phyloP scores from a whole-genome alignment of 2,888 invertebrate genomes.

The Drosophila koepferae region DNA sequence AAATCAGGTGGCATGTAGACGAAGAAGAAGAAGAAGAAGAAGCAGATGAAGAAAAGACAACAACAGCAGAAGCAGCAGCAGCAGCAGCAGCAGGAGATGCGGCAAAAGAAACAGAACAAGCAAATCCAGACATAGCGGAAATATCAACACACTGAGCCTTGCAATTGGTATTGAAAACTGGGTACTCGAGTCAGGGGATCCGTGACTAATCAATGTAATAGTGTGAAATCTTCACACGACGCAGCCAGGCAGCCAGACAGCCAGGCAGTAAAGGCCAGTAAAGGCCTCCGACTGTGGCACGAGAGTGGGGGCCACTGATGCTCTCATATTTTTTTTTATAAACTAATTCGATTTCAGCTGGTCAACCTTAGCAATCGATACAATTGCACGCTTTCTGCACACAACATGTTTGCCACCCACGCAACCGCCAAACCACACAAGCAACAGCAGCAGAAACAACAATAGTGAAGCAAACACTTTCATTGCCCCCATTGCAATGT shows the following conservation, averaged over 20 bases:
- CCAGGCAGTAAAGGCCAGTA: slow-evolving; percentile 1
- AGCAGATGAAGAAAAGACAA: neutral
- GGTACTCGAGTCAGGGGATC: slow-evolving; percentile 26
- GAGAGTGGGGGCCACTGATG: neutral
- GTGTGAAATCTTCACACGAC: slow-evolving; percentile 72
- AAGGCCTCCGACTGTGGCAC: slow-evolving; percentile 22
- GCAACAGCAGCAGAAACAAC: slow-evolving; percentile 6
- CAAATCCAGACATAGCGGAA: slow-evolving; percentile 35
- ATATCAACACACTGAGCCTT: slow-evolving; percentile 23
- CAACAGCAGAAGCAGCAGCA: neutral
- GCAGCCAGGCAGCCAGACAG: slow-evolving; percentile 29
- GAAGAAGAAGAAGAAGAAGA: slow-evolving; percentile 14
- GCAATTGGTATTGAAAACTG: slow-evolving; percentile 19
- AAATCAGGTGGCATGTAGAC: slow-evolving; percentile 81
- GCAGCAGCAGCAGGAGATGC: neutral
- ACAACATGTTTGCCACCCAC: slow-evolving; percentile 18
- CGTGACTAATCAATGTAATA: slow-evolving; percentile 82
- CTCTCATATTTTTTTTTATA: slow-evolving; percentile 59
- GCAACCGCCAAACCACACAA: slow-evolving; percentile 34
- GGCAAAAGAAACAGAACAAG: slow-evolving; percentile 13
- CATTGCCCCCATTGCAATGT: slow-evolving; percentile 44
- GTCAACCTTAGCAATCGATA: slow-evolving; percentile 13
- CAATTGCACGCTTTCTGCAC: slow-evolving; percentile 63
- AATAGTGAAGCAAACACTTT: slow-evolving; percentile 54
- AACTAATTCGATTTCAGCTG: slow-evolving; percentile 47